Evolutionary conservation across 2,797 vertebrate genomes (phyloP), one percentile per base, ranked within the genome.

Genomic region (Glossophaga mutica): DNA sequence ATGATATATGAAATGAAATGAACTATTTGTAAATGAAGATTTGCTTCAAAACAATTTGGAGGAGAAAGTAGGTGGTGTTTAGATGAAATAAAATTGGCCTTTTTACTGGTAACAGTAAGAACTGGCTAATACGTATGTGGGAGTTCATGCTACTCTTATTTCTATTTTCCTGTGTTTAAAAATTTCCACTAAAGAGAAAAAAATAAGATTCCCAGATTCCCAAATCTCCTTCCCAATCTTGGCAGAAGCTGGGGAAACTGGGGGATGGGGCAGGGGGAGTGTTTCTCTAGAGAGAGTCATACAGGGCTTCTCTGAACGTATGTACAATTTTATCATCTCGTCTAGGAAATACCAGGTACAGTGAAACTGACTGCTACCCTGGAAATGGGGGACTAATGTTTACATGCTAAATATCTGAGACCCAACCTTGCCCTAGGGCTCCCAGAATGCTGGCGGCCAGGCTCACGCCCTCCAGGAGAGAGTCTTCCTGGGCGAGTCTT

Each of bases 31-130:
- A 68, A 37, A 85, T 48, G 24, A 84, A 89, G 32, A 74, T 70
- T 21, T 68, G 32, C 57, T 77, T 95, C 68, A 76, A 89, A 91
- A 91, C 77, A 95, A 83, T 83, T 59, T 78, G 52, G 55, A 86
- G 55, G 37, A 79, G 39, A 94, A 65, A 89, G 79, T 32, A 71
- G 37, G 32, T 71, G 1, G 37, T 18, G 16, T 55, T 81, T 85
- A 42, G 26, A 76, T 39, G 18, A 92, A 90, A 94, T 94, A 83
- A 87, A 87, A 90, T 1, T 68, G 48, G 76, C 46, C 70, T 77
- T 29, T 48, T 46, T 48, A n/a, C n/a, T 77, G 9, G 50, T 83
- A 44, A 71, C 29, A 68, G 16, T 14, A 96, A 21, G 77, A 77
- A 93, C 6, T 52, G 21, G 50, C 39, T 82, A 76, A 39, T 11